Evolutionary conservation across 1,140 invertebrate species (phyloP).

Genomic region (Probaryconus sp.): DNA sequence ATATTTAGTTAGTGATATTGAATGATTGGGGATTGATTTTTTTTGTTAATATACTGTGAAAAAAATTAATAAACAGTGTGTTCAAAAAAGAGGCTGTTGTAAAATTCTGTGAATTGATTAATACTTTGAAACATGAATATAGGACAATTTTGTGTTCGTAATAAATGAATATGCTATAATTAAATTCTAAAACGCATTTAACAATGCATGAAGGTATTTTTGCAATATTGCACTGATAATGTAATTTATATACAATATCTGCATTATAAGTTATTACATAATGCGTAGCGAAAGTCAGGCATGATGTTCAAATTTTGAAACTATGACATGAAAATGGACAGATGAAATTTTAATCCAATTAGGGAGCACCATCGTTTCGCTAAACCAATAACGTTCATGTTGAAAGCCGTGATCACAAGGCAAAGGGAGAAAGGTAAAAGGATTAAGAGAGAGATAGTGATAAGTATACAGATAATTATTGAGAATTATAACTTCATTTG

Average conservation of each 20-base stretch:
- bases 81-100: too few species aligned
- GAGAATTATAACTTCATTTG: background rate
- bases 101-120: too few species aligned
- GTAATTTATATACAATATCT: constrained; percentile 10
- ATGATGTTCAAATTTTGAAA: constrained; percentile 32
- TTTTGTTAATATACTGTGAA: too few species aligned
- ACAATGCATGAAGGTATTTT: too few species aligned
- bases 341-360: constrained; percentile 55
- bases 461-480: background rate
- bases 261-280: constrained; percentile 16
- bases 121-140: too few species aligned
- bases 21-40: too few species aligned
- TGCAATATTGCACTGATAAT: too few species aligned
- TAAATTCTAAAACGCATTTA: too few species aligned
- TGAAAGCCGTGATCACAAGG: constrained; percentile 26
- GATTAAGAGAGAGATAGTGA: background rate
- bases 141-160: too few species aligned
- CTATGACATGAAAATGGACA: constrained; percentile 32
- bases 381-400: constrained; percentile 40
- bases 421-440: background rate
- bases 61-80: too few species aligned
- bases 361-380: constrained; percentile 17
- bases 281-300: constrained; percentile 11
- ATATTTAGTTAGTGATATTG: too few species aligned
- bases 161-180: too few species aligned